Evolutionary conservation across 2,888 invertebrate species (phyloP).

Genomic region (Lysandra coridon): DNA sequence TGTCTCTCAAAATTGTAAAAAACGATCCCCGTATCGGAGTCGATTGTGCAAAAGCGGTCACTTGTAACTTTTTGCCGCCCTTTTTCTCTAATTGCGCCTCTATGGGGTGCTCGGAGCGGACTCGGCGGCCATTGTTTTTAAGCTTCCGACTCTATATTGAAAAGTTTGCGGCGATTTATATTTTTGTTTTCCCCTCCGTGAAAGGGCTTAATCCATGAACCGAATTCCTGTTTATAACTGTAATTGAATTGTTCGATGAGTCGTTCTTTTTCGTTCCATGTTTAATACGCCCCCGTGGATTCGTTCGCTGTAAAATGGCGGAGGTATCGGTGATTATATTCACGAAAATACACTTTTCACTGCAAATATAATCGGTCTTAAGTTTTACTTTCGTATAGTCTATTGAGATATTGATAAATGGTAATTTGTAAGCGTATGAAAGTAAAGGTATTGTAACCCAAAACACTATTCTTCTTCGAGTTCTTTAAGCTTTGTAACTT

Average conservation of each 20-base stretch:
- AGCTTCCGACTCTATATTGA: slow-evolving; percentile 34
- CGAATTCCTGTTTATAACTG: slow-evolving; percentile 30
- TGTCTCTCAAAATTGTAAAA: slow-evolving; percentile 42
- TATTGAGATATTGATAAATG: background rate
- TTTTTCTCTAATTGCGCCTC: slow-evolving; percentile 62
- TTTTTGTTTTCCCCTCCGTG: slow-evolving; percentile 29
- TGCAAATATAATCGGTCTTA: background rate
- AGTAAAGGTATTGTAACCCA: background rate
- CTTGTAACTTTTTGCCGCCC: slow-evolving; percentile 50
- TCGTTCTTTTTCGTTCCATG: slow-evolving; percentile 10
- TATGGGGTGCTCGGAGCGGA: slow-evolving; percentile 53
- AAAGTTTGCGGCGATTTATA: slow-evolving; percentile 32
- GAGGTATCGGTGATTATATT: background rate
- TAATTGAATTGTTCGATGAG: slow-evolving; percentile 29
- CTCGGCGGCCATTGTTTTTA: slow-evolving; percentile 45
- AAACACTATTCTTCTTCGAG: background rate
- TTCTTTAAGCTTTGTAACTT: background rate
- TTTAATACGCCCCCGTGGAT: background rate
- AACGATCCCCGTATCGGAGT: slow-evolving; percentile 47
- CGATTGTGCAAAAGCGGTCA: slow-evolving; percentile 54
- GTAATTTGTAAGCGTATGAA: background rate
- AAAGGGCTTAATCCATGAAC: slow-evolving; percentile 29
- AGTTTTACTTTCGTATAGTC: background rate
- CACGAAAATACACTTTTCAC: background rate
- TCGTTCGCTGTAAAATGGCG: background rate